A percentile compares a stretch with the other conserved stretches of the same genome.
Conservation (phyloP, 2,797 vertebrate genomes). For the Phaenicophaeus curvirostris region DNA sequence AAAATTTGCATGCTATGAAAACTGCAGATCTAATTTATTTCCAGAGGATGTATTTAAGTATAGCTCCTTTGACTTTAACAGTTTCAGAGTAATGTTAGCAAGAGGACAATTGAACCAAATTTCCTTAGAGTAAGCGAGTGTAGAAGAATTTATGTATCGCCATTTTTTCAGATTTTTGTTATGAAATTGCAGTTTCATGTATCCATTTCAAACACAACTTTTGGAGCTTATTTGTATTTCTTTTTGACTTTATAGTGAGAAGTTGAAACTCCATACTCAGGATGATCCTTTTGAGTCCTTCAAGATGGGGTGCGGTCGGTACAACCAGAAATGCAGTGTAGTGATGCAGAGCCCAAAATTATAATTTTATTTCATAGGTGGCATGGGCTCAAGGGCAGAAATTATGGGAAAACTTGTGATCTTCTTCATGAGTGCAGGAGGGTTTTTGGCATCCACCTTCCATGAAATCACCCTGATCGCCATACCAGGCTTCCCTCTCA, state of each 20-base stretch:
- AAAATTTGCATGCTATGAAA: not conserved
- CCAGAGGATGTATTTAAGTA: not conserved
- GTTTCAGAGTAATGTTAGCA: not conserved
- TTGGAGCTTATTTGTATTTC: not conserved
- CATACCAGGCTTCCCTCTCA: not conserved
- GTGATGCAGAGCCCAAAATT: not conserved
- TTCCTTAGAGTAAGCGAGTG: conserved; percentile 13
- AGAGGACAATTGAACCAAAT: conserved; percentile 14
- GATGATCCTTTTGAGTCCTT: not conserved
- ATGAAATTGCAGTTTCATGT: not conserved
- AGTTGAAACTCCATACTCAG: accelerated
- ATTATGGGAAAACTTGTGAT: not conserved
- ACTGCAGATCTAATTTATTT: conserved; percentile 30
- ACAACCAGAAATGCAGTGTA: not conserved
- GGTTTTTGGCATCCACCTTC: not conserved
- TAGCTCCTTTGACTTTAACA: conserved; percentile 11
- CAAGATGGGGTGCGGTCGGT: accelerated
- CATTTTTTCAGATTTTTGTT: not conserved
- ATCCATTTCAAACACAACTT: not conserved
- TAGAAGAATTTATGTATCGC: not conserved
- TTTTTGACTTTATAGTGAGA: not conserved
- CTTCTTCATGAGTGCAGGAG: not conserved
- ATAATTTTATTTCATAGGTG: not conserved
- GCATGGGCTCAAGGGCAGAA: not conserved
- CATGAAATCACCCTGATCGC: not conserved